Base-by-base conservation (phyloP, 35 echinoderm and acorn worm genomes). In the Lytechinus variegatus region DNA sequence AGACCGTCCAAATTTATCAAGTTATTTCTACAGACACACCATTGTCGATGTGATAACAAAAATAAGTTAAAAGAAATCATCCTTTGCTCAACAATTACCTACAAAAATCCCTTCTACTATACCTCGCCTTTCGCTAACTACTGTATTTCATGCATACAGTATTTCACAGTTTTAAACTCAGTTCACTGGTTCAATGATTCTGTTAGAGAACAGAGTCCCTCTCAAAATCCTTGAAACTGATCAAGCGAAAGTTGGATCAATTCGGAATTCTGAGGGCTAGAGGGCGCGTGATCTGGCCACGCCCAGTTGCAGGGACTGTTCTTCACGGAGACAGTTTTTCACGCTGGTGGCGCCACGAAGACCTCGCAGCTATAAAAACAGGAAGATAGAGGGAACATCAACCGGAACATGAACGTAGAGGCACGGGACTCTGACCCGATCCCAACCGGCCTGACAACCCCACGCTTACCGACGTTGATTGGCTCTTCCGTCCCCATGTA, bases 391-490 rank as follows among this genome's bases (percentile, higher is more conserved):
- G 52, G 88, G 88, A 54, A 90, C 88, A 90, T 54, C 88, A 21
- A 90, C 88, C 88, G 88, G 88, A 90, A 90, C 88, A 54, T 90
- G 88, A 90, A 28, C 88, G 88, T 44, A 44, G 52, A 90, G 88
- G 88, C 88, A 90, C 88, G 88, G 88, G 88, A 90, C 88, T 90
- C 28, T 90, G 88, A 90, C 16, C 29, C 29, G 88, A 90, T 54
- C 29, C 88, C 88, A 7, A 79, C 66, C 66, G 66, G 66, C 19
- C 66, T 79, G 66, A 79, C 66, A 79, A 79, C 66, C 66, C 66
- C 66, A 79, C 66, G 66, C 66, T 79, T 24, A 79, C 66, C 66
- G 66, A 16, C n/a, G 66, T 3, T 79, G 66, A 79, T 79, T 79
- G 66, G n/a, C 66, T 79, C 66, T 79, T 79, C 66, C 66, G 66